Evolutionary conservation across 2,888 invertebrate genomes (phyloP), one percentile per base, ranked within the genome.

Genomic region (Cylloceria caligata): DNA sequence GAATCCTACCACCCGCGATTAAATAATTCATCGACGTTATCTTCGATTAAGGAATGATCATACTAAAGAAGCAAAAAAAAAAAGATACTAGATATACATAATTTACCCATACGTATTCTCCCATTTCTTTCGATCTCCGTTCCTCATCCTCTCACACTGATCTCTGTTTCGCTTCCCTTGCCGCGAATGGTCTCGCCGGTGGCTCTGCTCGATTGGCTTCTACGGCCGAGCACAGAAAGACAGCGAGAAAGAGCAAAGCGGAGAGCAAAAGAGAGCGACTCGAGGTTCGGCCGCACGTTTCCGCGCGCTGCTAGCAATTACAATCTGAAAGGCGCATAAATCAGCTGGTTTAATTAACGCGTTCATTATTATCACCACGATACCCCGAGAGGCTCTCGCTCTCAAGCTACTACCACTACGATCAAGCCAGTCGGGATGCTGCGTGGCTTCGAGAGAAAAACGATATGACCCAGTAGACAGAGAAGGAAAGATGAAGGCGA

Each of bases 301-400:
- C 86, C 87, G 85, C 83, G 64, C 92, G 92, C 89, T 90, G 89
- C 88, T 89, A 88, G 92, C 90, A 92, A 92, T 92, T 92, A 92
- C 90, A 92, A 92, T 92, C 92, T 92, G 92, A 92, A 92, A 92
- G 91, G 90, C 91, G 87, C 90, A 90, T 91, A 91, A 92, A 91
- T 92, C 91, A 91, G 89, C 89, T 88, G 89, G 89, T 91, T 92
- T 91, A 91, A 91, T 92, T 91, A 91, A 90, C 90, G 91, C 90
- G 88, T 91, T 91, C 86, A 91, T 92, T 92, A 92, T 92, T 90
- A 91, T 91, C 90, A 91, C 91, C 89, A 89, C 88, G 88, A 88
- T 88, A 83, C 83, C 83, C 83, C 76, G 80, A 73, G 83, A 76
- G 83, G 78, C 75, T 71, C 74, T 39, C 65, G 52, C 69, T 78